A percentile compares a stretch with the other conserved stretches of the same genome.
Conservation (phyloP, 1,140 invertebrate species). For the Zaprionus camerounensis region DNA sequence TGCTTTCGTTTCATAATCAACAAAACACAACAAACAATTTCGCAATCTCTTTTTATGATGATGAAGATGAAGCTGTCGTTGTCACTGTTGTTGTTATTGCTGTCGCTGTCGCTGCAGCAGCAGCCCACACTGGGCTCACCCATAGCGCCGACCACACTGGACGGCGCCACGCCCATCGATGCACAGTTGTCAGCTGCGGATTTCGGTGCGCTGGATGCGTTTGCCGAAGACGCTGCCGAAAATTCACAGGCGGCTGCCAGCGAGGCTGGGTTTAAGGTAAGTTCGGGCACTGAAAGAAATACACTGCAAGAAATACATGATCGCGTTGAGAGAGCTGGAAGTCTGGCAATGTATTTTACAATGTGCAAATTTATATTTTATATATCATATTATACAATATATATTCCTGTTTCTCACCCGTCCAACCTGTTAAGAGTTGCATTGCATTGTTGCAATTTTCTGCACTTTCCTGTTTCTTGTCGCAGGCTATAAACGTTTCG, state of each 20-base stretch:
- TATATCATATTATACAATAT: neutral
- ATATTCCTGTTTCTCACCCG: neutral
- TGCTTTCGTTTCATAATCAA: constrained; percentile 37
- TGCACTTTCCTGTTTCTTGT: neutral
- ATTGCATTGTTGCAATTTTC: neutral
- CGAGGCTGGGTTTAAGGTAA: constrained; percentile 72
- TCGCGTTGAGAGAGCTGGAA: too few relatives aligned
- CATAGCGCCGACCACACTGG: constrained; percentile 59
- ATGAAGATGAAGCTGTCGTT: constrained; percentile 11
- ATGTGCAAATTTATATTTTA: too few relatives aligned
- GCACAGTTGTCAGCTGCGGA: constrained; percentile 63
- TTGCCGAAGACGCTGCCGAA: constrained; percentile 63
- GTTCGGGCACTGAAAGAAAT: neutral
- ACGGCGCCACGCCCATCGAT: constrained; percentile 72
- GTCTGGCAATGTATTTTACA: too few relatives aligned
- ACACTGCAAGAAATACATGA: neutral
- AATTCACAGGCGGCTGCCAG: constrained; percentile 53
- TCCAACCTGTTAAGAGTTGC: neutral
- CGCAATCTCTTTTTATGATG: constrained; percentile 17
- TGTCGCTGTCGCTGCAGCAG: neutral
- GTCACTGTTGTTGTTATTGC: constrained; percentile 12
- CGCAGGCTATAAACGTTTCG: neutral
- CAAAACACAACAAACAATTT: constrained; percentile 14
- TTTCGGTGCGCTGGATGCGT: constrained; percentile 65
- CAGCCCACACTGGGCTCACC: constrained; percentile 27